Base-by-base conservation (phyloP, 2,113 vertebrate species). In the Catagonus wagneri region DNA sequence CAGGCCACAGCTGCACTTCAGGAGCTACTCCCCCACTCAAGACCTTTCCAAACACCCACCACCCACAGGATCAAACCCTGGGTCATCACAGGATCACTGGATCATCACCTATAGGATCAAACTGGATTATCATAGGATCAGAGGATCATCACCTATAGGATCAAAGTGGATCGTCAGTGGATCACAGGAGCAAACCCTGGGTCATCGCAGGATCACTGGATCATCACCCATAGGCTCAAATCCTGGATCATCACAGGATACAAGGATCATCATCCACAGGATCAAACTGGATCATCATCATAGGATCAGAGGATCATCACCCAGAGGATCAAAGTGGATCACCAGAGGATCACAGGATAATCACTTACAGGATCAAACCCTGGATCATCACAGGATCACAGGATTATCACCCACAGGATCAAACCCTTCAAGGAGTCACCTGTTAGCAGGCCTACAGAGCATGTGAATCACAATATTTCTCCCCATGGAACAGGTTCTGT, bases 401-500 rank as follows among this genome's bases (percentile, higher is more conserved):
- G 44, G 54, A 12, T 3, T 13, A 16, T 20, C 20, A 32, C 20
- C 34, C 44, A 39, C 11, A 79, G 56, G 65, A 66, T n/a, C 29
- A 84, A 32, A 54, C 34, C 20, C 75, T 50, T 72, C 39, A 76
- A n/a, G 76, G 91, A 69, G 34, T 50, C 29, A 10, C 52, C 10
- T 3, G 17, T 0, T 0, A 52, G 79, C 22, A 39, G 34, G 19
- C n/a, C 50, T 16, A 0, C 2, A 0, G 23, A 78, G 22, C 9
- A 4, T 2, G 16, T 5, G 71, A 83, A 39, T 36, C 32, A 65
- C 17, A 44, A 4, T 1, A 16, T 12, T 61, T 69, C 39, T 29
- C 54, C 34, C 29, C 29, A 1, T 0, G 1, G 19, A n/a, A 39
- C 68, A 25, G 61, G 7, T 61, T 74, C 66, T 7, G 10, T 29